phyloP scores from a whole-genome alignment of 2,113 vertebrate species.

The Erythrocercus mccallii region DNA sequence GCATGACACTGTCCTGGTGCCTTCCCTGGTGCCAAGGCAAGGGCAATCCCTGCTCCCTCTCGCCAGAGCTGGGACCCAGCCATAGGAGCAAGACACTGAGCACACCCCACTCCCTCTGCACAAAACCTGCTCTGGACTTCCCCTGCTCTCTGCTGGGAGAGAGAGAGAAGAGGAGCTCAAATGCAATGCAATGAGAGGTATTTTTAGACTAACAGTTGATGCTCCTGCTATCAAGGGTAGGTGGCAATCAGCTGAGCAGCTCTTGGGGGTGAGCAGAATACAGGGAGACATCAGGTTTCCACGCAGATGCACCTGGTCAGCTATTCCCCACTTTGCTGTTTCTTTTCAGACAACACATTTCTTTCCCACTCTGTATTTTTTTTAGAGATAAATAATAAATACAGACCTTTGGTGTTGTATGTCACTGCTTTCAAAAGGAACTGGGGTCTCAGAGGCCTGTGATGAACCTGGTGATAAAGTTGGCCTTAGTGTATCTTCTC shows the following conservation, averaged over 20 bases:
- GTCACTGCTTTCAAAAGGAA: neutral
- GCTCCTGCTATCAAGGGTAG: neutral
- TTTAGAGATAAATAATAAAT: neutral
- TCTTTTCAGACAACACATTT: neutral
- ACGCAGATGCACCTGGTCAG: neutral
- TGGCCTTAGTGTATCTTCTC: neutral
- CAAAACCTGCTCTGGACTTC: neutral
- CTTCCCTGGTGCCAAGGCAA: neutral
- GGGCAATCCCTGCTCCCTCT: neutral
- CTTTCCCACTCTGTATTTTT: neutral
- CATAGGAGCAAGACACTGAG: accelerated
- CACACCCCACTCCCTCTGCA: neutral
- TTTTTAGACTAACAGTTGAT: neutral
- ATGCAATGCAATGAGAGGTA: neutral
- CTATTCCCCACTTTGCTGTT: neutral
- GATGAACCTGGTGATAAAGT: neutral
- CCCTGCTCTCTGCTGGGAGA: neutral
- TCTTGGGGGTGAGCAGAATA: neutral
- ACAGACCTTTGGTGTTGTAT: neutral
- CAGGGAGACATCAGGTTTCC: neutral
- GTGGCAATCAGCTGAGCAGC: constrained; percentile 15
- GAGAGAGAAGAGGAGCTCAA: neutral
- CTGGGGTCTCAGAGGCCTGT: neutral
- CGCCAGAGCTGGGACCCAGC: neutral
- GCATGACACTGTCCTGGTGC: neutral